Evolutionary conservation across 2,797 vertebrate species (phyloP).

Genomic region (Sebastes hubbsi): DNA sequence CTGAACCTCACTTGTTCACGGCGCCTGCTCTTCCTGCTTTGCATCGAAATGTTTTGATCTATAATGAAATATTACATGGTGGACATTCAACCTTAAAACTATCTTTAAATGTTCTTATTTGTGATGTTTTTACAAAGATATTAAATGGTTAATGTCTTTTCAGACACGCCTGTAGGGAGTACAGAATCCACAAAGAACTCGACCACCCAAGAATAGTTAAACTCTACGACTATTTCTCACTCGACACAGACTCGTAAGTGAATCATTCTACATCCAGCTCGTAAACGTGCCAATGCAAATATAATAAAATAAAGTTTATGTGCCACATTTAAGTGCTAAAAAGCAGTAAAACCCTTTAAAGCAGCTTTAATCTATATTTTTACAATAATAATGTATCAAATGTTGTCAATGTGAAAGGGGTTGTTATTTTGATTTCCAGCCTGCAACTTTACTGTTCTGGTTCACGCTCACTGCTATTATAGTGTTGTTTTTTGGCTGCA

Average conservation of each 20-base stretch:
- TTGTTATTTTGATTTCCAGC: background rate
- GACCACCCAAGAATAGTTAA: slow-evolving; percentile 97
- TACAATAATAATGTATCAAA: background rate
- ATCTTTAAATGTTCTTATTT: background rate
- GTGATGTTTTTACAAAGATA: background rate
- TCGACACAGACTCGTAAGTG: slow-evolving; percentile 98
- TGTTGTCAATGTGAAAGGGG: background rate
- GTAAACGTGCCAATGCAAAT: background rate
- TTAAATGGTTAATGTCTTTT: slow-evolving; percentile 36
- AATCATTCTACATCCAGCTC: background rate
- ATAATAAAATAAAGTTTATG: background rate
- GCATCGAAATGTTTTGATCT: background rate
- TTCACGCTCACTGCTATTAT: background rate
- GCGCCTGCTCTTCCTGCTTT: background rate
- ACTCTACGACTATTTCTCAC: slow-evolving; percentile 95
- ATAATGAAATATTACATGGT: background rate
- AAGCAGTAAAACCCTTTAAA: background rate
- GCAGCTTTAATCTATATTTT: background rate
- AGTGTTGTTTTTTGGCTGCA: no score
- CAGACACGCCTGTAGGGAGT: slow-evolving; percentile 96
- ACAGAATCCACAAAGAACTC: slow-evolving; percentile 97
- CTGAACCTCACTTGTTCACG: no score
- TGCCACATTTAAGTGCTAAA: background rate
- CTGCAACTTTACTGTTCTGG: background rate
- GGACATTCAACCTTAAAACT: background rate